These are phyloP conservation scores for Scalopus aquaticus DNA, from an alignment of 2,113 vertebrate genomes.

Conservation along the genomic window DNA sequence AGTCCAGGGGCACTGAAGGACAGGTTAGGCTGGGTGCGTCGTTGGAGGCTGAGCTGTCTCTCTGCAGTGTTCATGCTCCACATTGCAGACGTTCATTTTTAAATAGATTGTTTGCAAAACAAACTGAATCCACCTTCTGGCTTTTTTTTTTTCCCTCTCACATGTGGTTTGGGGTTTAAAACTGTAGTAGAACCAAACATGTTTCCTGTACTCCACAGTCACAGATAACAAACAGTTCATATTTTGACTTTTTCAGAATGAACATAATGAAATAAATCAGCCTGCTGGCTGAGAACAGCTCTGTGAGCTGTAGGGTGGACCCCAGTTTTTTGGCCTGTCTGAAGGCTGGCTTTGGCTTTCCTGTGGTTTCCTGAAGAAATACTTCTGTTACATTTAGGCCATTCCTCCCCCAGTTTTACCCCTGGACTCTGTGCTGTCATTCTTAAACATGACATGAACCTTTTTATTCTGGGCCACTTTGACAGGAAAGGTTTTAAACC, in stretches of 20 bases:
- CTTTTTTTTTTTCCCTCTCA: not conserved
- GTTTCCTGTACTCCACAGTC: not conserved
- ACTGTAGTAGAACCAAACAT: not conserved
- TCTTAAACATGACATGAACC: not conserved
- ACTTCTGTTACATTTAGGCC: slow-evolving; percentile 27
- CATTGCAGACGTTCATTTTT: not conserved
- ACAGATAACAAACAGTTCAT: not conserved
- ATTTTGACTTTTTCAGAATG: not conserved
- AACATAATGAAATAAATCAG: not conserved
- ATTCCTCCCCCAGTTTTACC: not conserved
- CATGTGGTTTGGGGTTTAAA: not conserved
- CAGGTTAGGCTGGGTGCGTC: fast-evolving
- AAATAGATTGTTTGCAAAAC: not conserved
- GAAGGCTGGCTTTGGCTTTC: not conserved
- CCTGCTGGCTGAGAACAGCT: not conserved
- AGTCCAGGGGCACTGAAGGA: not conserved
- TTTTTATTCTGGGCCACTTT: not conserved
- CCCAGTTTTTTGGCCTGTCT: not conserved
- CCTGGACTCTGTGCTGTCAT: not conserved
- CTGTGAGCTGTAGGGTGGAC: not conserved
- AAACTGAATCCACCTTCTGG: not conserved
- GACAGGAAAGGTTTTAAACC: not conserved
- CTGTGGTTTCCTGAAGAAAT: slow-evolving; percentile 66
- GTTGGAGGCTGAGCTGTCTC: not conserved
- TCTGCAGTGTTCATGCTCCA: not conserved